These are phyloP conservation scores for Pedetes capensis DNA, from an alignment of 2,113 vertebrate genomes.

Conservation along the genomic window DNA sequence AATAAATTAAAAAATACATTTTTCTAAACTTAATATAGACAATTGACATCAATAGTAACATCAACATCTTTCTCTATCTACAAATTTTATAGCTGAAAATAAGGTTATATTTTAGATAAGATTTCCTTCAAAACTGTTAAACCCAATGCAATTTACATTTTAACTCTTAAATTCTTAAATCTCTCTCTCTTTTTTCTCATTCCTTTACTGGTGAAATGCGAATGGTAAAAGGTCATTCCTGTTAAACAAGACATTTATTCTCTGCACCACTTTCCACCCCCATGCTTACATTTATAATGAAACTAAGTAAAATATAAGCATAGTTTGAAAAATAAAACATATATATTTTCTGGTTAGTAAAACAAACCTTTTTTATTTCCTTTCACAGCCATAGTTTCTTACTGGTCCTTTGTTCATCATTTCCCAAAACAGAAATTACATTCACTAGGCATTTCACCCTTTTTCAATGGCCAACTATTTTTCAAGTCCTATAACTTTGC, in stretches of 20 bases:
- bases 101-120: not conserved
- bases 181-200: not conserved
- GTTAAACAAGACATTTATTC: constrained; percentile 26
- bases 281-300: not conserved
- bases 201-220: not conserved
- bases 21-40: not conserved
- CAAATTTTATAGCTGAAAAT: constrained; percentile 14
- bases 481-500: constrained; percentile 18
- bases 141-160: not conserved
- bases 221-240: constrained; percentile 61
- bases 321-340: not conserved
- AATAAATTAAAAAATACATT: not conserved
- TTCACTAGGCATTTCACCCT: not conserved
- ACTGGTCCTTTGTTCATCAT: not conserved
- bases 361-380: not conserved
- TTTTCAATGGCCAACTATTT: constrained; percentile 46
- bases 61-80: not conserved
- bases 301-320: constrained; percentile 22
- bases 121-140: constrained; percentile 14
- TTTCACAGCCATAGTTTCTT: not conserved
- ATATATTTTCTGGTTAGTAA: not conserved
- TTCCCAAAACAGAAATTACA: not conserved
- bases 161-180: not conserved
- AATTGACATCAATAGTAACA: constrained; percentile 37
- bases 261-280: not conserved